Base-by-base conservation (phyloP, 1,140 invertebrate genomes). In the Danaus melanippus region DNA sequence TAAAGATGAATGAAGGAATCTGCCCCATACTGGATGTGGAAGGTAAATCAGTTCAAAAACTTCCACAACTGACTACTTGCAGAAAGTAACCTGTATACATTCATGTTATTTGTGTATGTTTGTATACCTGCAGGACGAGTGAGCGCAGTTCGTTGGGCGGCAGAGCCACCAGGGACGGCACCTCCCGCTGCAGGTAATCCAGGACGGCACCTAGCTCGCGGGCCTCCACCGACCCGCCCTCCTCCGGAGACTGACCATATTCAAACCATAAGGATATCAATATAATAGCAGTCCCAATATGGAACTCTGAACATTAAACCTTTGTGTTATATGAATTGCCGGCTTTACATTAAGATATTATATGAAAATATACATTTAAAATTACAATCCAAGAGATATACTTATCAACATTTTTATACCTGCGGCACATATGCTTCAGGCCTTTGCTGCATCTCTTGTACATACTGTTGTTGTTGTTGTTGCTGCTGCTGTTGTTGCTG, bases 151-250 rank as follows among this genome's bases (percentile, higher is more conserved):
- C 84, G 61, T 85, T 74, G 60, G 80, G 76, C 48, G 86, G 86
- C 67, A 88, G 73, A 53, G 81, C 78, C 10, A 86, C 80, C 7
- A 88, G 76, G 53, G 84, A 86, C 46, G 86, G 86, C 62, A 88
- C 81, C 67, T 87, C 85, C 43, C 78, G 75, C 74, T 87, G 86
- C 63, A 87, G 76, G 69, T 87, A 86, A 9, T 79, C 77, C 49
- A 88, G 76, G 69, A 88, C 84, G 48, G 80, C 83, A 67, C 79
- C 78, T 53, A 88, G 73, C 67, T 87, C 83, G 58, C 81, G 79
- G 53, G 80, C 78, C 66, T 84, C 80, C 64, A 73, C 76, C 56
- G 66, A 69, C 63, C 70, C 63, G 52, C 66, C 64, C 49, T 64
- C 64, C 52, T 42, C 58, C 53, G 50, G 53, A 56, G 40, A 42